Conservation (phyloP, 1,140 invertebrate species). For the Heliconius congener region DNA sequence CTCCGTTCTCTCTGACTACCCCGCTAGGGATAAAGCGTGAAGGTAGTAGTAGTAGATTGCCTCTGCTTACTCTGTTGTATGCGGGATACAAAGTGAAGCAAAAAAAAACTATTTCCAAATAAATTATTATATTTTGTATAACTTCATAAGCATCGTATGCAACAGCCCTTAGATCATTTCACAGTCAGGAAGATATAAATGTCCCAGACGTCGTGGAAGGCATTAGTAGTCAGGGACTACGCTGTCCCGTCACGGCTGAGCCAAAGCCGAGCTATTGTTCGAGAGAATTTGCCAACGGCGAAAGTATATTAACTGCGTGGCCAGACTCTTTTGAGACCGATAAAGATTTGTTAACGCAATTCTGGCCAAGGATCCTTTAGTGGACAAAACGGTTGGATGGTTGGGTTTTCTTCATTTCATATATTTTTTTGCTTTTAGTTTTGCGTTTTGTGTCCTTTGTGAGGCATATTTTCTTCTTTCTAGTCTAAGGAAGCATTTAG, state of each 20-base stretch:
- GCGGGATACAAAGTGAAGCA: too few species aligned
- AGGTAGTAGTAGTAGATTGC: too few species aligned
- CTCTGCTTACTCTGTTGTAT: too few species aligned
- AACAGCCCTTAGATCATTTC: slow-evolving; percentile 39
- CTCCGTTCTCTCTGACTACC: too few species aligned
- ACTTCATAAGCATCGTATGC: slow-evolving; percentile 19
- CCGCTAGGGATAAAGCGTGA: too few species aligned
- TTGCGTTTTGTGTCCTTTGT: not conserved
- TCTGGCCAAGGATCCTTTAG: slow-evolving; percentile 10
- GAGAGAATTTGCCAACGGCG: slow-evolving; percentile 42
- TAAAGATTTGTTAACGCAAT: slow-evolving; percentile 36
- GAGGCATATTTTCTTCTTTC: not conserved
- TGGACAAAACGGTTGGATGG: not conserved
- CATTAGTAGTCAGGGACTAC: slow-evolving; percentile 55
- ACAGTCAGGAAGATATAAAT: slow-evolving; percentile 55
- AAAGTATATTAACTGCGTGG: slow-evolving; percentile 45
- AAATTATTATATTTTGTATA: too few species aligned
- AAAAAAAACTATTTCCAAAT: too few species aligned
- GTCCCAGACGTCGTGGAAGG: slow-evolving; percentile 48
- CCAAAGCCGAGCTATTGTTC: slow-evolving; percentile 45
- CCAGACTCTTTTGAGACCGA: slow-evolving; percentile 41
- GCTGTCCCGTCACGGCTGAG: slow-evolving; percentile 42
- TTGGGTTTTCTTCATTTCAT: not conserved
- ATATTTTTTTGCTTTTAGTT: not conserved
- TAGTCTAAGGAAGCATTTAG: too few species aligned